Percentiles rank a stretch among this genome's conserved stretches.
Evolutionary conservation across 1,140 invertebrate species (phyloP).

Genomic region (Rhagoletis zephyria): DNA sequence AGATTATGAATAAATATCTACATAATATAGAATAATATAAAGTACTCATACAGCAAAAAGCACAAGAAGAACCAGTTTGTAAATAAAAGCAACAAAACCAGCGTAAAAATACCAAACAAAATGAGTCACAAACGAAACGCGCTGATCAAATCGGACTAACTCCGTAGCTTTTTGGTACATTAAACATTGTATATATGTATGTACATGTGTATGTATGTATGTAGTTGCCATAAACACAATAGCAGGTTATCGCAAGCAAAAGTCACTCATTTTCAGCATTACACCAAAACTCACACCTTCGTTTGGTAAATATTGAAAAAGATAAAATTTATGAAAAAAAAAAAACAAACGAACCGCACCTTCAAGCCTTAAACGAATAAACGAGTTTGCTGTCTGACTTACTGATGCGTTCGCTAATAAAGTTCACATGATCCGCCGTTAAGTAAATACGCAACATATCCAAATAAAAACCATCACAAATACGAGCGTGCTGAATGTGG

Average conservation of each 20-base stretch:
- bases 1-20: conserved; percentile 28
- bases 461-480: background rate
- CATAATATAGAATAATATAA: background rate
- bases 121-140: background rate
- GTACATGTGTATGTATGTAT: background rate
- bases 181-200: background rate
- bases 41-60: background rate
- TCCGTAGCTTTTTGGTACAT: background rate
- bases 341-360: background rate
- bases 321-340: background rate
- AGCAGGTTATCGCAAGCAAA: background rate
- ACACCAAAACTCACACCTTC: conserved; percentile 34
- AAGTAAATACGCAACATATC: conserved; percentile 21
- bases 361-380: background rate
- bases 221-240: background rate
- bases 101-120: conserved; percentile 15
- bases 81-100: background rate
- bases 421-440: conserved; percentile 26
- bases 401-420: background rate
- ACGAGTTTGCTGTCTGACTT: conserved; percentile 31
- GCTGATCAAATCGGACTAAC: background rate
- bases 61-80: background rate
- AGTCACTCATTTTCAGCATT: background rate
- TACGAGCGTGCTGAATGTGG: background rate
- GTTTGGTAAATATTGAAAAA: background rate